These are phyloP conservation scores for Dysidea cf. avara DNA, from an alignment of 37 sponge, comb jelly and placozoan genomes.

Conservation along the genomic window DNA sequence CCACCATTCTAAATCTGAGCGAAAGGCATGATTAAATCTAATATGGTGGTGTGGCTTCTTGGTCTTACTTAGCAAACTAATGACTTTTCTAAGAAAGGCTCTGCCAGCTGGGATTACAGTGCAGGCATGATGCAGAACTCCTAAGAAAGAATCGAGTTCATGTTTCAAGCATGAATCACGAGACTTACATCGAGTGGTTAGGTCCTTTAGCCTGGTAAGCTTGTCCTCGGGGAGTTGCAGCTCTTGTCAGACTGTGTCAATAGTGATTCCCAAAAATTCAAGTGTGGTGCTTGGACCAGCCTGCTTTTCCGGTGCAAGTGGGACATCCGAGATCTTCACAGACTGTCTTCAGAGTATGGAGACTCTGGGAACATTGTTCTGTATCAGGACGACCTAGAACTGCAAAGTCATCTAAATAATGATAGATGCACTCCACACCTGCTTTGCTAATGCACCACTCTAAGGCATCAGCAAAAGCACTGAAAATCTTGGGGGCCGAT, in stretches of 20 bases:
- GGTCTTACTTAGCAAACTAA: constrained; percentile 2
- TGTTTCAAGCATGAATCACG: not conserved
- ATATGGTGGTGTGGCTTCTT: not conserved
- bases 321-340: constrained; percentile 19
- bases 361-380: constrained; percentile 1
- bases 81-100: constrained; percentile 20
- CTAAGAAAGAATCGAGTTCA: constrained; percentile 27
- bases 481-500: constrained; percentile 33
- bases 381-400: constrained; percentile 9
- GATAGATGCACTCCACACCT: not conserved
- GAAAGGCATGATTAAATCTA: constrained; percentile 19
- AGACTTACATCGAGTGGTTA: not conserved
- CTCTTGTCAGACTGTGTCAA: constrained; percentile 1
- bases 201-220: constrained; percentile 12
- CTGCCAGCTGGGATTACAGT: constrained; percentile 19
- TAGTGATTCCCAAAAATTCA: constrained; percentile 8
- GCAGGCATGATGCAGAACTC: constrained; percentile 21
- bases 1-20: constrained; percentile 32
- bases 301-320: constrained; percentile 17
- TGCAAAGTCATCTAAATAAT: constrained; percentile 35
- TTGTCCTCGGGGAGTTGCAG: constrained; percentile 24
- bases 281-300: constrained; percentile 24
- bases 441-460: not conserved
- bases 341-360: not conserved
- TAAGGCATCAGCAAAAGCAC: constrained; percentile 23